Evolutionary conservation across 2,888 invertebrate species (phyloP).

Genomic region (Catocala fraxini): DNA sequence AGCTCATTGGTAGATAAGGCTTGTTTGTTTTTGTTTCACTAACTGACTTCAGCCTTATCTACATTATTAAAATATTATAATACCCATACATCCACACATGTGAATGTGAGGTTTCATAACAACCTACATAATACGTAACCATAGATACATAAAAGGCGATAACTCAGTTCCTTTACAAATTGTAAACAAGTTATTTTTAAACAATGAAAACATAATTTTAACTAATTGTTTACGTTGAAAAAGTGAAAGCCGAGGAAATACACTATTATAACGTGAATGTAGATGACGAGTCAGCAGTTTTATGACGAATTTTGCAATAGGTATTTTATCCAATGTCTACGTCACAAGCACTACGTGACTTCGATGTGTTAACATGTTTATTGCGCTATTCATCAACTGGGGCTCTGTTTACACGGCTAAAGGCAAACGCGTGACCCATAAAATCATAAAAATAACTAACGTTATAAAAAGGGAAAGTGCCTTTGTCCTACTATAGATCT

Average conservation of each 20-base stretch:
- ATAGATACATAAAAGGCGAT: slow-evolving; percentile 7
- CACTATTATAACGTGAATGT: neutral
- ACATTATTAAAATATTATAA: slow-evolving; percentile 12
- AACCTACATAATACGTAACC: slow-evolving; percentile 16
- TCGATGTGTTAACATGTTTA: neutral
- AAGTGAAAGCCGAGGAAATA: neutral
- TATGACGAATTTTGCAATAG: neutral
- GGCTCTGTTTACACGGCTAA: neutral
- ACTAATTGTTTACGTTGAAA: slow-evolving; percentile 8
- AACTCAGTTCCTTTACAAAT: slow-evolving; percentile 9
- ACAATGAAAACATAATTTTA: slow-evolving; percentile 13
- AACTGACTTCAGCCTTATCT: slow-evolving; percentile 42
- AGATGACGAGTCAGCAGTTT: neutral
- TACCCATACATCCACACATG: slow-evolving; percentile 5
- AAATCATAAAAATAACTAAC: too few species aligned
- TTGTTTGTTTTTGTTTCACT: slow-evolving; percentile 59
- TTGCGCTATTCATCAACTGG: neutral
- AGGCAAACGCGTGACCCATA: too few species aligned
- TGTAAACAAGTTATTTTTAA: slow-evolving; percentile 23
- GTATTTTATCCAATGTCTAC: neutral
- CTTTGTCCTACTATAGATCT: too few species aligned
- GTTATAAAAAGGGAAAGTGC: neutral
- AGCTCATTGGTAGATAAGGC: slow-evolving; percentile 51
- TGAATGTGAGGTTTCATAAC: slow-evolving; percentile 36
- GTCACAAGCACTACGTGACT: slow-evolving; percentile 4